phyloP scores from a whole-genome alignment of 2,797 vertebrate genomes.

The Hafferia zeledoni region DNA sequence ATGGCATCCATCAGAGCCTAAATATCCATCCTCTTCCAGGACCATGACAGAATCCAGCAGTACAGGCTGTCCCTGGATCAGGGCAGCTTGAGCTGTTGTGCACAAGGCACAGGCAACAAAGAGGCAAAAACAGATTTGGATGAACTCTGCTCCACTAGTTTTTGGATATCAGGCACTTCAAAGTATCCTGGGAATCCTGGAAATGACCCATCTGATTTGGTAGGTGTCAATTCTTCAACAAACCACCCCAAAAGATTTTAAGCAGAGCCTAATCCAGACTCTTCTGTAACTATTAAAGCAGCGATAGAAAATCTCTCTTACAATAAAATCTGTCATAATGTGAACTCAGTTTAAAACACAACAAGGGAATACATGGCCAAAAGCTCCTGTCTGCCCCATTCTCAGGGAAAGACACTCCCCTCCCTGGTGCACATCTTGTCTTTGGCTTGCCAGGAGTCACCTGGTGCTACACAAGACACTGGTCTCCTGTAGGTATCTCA shows the following conservation, averaged over 20 bases:
- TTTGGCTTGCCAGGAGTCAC: neutral
- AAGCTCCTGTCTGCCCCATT: neutral
- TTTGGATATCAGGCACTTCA: neutral
- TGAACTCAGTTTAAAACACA: neutral
- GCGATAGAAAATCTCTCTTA: neutral
- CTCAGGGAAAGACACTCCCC: neutral
- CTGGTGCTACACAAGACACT: neutral
- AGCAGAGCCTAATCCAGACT: neutral
- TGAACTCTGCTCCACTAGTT: neutral
- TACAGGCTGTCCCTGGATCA: neutral
- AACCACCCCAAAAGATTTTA: neutral
- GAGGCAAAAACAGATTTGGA: neutral
- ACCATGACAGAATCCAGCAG: neutral
- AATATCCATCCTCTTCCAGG: neutral
- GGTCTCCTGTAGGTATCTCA: neutral
- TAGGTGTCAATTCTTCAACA: neutral
- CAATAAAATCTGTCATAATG: neutral
- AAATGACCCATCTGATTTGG: neutral
- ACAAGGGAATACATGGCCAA: rapidly evolving
- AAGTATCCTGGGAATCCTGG: neutral
- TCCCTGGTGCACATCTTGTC: rapidly evolving
- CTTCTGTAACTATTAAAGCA: neutral
- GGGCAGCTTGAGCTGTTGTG: neutral
- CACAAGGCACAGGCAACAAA: neutral
- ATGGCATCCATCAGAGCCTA: neutral